Evolutionary conservation across 2,888 invertebrate species (phyloP).

Genomic region (Eledona agricola): DNA sequence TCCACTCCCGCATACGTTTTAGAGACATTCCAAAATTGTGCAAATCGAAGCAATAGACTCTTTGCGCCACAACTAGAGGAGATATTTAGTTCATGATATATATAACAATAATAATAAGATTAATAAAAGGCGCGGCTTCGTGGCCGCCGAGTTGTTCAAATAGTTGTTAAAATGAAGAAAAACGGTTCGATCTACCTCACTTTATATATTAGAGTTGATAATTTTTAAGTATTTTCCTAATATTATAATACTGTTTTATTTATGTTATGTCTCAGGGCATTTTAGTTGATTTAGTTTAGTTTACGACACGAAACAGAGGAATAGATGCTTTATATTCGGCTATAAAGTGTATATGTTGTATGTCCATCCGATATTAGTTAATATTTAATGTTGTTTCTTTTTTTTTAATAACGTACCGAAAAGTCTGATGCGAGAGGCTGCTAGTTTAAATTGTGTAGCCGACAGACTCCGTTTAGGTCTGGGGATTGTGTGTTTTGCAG

Average conservation of each 20-base stretch:
- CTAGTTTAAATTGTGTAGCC: conserved; percentile 58
- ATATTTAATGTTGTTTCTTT: conserved; percentile 40
- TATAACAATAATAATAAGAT: too few species aligned
- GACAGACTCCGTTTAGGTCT: conserved; percentile 47
- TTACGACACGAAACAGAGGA: too few species aligned
- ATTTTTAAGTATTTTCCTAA: conserved; percentile 52
- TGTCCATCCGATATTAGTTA: conserved; percentile 45
- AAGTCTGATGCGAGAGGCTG: conserved; percentile 60
- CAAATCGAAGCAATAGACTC: conserved; percentile 28
- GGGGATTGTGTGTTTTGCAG: conserved; percentile 8
- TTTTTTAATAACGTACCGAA: too few species aligned
- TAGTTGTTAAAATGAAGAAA: conserved; percentile 49
- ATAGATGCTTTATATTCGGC: conserved; percentile 38
- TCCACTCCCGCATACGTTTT: conserved; percentile 18
- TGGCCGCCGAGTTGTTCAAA: conserved; percentile 48
- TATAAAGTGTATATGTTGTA: conserved; percentile 42
- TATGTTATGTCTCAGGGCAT: conserved; percentile 58
- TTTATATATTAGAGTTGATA: conserved; percentile 36
- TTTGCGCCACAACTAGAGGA: conserved; percentile 17
- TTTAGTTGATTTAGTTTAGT: conserved; percentile 41
- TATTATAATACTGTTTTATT: conserved; percentile 49
- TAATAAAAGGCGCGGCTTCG: too few species aligned
- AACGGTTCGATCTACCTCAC: conserved; percentile 58
- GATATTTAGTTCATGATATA: conserved; percentile 25
- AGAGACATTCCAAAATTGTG: conserved; percentile 34